phyloP scores from a whole-genome alignment of 2,888 invertebrate genomes.

The Nemurella pictetii region DNA sequence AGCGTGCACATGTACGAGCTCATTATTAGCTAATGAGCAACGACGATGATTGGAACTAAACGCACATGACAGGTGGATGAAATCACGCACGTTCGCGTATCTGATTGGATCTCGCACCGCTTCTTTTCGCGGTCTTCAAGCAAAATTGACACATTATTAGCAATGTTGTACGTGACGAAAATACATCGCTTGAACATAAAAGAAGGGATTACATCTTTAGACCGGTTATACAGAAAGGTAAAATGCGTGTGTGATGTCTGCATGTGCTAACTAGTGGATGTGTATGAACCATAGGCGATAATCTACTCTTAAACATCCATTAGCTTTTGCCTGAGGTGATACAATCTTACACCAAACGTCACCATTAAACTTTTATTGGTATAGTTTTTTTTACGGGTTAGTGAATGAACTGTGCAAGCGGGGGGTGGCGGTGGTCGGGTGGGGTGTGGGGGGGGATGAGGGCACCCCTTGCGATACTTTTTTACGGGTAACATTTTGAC shows the following conservation, averaged over 20 bases:
- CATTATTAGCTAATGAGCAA: not conserved
- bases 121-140: not conserved
- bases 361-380: constrained; percentile 30
- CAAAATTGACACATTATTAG: constrained; percentile 20
- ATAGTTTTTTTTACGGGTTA: constrained; percentile 24
- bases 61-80: not conserved
- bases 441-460: not conserved
- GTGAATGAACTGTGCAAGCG: constrained; percentile 19
- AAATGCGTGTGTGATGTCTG: not conserved
- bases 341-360: constrained; percentile 7
- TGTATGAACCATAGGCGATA: constrained; percentile 2
- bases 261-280: not conserved
- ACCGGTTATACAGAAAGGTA: not conserved
- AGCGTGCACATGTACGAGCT: not conserved
- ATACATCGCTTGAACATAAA: not conserved
- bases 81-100: not conserved
- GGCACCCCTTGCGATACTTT: constrained; percentile 10
- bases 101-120: not conserved
- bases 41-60: not conserved
- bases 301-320: constrained; percentile 18
- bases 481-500: constrained; percentile 28
- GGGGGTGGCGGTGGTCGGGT: not conserved
- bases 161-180: constrained; percentile 1
- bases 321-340: not conserved
- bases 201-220: not conserved